phyloP scores from a whole-genome alignment of 2,113 vertebrate genomes.

The Salminus brasiliensis region DNA sequence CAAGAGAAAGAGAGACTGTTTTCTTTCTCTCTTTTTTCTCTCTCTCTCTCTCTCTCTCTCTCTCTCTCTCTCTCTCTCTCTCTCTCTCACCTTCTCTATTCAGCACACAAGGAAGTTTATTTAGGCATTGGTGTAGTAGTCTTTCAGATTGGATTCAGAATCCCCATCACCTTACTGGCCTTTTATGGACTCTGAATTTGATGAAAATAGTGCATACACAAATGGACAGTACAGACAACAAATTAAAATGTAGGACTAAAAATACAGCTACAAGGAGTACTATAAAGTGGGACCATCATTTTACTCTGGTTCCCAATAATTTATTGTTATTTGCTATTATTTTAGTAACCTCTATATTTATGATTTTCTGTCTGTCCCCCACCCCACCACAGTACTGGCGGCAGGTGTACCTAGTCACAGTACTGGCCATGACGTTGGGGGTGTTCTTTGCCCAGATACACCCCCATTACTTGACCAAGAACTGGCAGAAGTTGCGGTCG shows the following conservation, averaged over 20 bases:
- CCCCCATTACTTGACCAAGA: slow-evolving; percentile 89
- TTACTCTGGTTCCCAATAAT: too few relatives aligned
- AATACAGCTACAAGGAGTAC: too few relatives aligned
- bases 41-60: slow-evolving; percentile 8
- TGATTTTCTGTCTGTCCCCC: not conserved
- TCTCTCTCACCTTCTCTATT: not conserved
- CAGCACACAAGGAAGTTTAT: slow-evolving; percentile 31
- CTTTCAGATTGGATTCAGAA: slow-evolving; percentile 20
- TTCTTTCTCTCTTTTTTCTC: slow-evolving; percentile 22
- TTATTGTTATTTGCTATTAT: slow-evolving; percentile 15
- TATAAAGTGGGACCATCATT: too few relatives aligned
- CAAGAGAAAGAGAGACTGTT: slow-evolving; percentile 56
- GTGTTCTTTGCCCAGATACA: slow-evolving; percentile 97
- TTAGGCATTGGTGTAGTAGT: not conserved
- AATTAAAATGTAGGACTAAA: not conserved
- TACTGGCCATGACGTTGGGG: slow-evolving; percentile 89
- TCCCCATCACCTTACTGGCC: slow-evolving; percentile 32
- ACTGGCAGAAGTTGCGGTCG: slow-evolving; percentile 89
- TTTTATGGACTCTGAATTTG: not conserved
- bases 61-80: slow-evolving; percentile 5
- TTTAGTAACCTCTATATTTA: not conserved
- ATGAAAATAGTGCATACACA: not conserved
- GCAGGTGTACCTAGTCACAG: slow-evolving; percentile 91
- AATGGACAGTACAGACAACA: not conserved
- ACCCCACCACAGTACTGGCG: slow-evolving; percentile 85